These are phyloP conservation scores for Copidosoma aretas DNA, from an alignment of 2,888 invertebrate species.

Conservation along the genomic window DNA sequence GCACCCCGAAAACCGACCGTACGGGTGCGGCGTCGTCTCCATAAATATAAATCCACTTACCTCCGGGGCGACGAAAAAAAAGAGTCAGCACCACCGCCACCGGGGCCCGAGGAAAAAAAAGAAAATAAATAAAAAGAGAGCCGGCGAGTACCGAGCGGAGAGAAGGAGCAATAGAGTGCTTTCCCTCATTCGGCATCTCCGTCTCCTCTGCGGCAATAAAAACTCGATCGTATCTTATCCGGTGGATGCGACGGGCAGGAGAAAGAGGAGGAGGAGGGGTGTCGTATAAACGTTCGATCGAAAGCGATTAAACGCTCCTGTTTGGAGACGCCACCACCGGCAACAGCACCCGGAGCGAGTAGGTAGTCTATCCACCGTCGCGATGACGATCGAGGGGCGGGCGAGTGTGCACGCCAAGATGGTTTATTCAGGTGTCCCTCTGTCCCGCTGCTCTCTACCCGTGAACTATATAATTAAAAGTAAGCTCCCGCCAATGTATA, in stretches of 20 bases:
- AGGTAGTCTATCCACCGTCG: not conserved
- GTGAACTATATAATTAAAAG: slow-evolving; percentile 52
- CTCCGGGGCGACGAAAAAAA: slow-evolving; percentile 4
- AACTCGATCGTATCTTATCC: slow-evolving; percentile 42
- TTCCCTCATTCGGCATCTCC: slow-evolving; percentile 23
- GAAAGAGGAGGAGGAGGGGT: slow-evolving; percentile 7
- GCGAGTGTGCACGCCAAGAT: slow-evolving; percentile 35
- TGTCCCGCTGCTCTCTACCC: slow-evolving; percentile 21
- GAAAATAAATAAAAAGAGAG: slow-evolving; percentile 5
- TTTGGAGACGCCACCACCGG: slow-evolving; percentile 36
- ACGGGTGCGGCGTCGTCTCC: slow-evolving; percentile 21
- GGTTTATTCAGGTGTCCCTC: slow-evolving; percentile 55
- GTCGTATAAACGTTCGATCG: slow-evolving; percentile 41
- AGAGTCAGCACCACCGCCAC: not conserved
- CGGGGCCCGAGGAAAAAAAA: slow-evolving; percentile 4
- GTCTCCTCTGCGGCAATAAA: slow-evolving; percentile 31
- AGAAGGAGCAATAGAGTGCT: no score
- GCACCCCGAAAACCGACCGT: slow-evolving; percentile 19
- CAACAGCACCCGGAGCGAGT: no score
- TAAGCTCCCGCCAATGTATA: slow-evolving; percentile 41
- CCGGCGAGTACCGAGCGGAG: no score
- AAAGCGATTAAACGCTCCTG: slow-evolving; percentile 40
- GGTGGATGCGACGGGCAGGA: not conserved
- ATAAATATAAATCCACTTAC: slow-evolving; percentile 43
- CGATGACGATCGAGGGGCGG: slow-evolving; percentile 8